Base-by-base conservation (phyloP, 2,113 vertebrate species). In the Zosterops hypoxanthus region DNA sequence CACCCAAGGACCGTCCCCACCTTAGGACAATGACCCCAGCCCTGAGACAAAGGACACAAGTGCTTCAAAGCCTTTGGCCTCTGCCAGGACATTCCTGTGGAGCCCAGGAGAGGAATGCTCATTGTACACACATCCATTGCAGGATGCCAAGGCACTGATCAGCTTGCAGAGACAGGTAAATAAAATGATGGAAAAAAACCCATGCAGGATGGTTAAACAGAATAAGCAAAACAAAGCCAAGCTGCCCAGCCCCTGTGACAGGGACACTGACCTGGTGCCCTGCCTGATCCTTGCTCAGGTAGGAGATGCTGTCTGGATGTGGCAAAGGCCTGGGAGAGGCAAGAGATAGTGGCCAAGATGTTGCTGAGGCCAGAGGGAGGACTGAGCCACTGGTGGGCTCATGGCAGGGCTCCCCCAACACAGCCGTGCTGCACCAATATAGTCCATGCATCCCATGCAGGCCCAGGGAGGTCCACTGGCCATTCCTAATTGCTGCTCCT, bases 381-480 rank as follows among this genome's bases (percentile, higher is more conserved):
- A 29, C 42, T 33, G 46, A 82, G 71, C 18, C 2, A 1, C 42
- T n/a, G 57, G 11, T 31, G 77, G 68, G 59, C 57, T 72, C 53
- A 21, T 6, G 29, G 68, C 49, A 72, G 59, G 22, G 68, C 33
- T 78, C 26, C 19, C 61, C 23, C 78, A 56, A 1, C 55, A 39
- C 0, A 0, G 44, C 68, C 39, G 14, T 0, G 14, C 61, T 79
- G 29, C 57, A 64, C 16, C 50, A 21, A 6, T 1, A 25, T 17
- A 4, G n/a, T 7, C 49, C 49, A 23, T 20, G 39, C 39, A 28
- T 5, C 61, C 66, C 75, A 19, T 6, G n/a, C 68, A 61, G 13
- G 60, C 5, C 25, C 9, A 1, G 23, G 8, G 4, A 49, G 41
- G 24, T 11, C 26, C 75, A 1, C 5, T 4, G 19, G 23, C 25